A percentile compares a stretch with the other conserved stretches of the same genome.
Conservation (phyloP, 2,888 invertebrate genomes). For the Oscheius onirici region DNA sequence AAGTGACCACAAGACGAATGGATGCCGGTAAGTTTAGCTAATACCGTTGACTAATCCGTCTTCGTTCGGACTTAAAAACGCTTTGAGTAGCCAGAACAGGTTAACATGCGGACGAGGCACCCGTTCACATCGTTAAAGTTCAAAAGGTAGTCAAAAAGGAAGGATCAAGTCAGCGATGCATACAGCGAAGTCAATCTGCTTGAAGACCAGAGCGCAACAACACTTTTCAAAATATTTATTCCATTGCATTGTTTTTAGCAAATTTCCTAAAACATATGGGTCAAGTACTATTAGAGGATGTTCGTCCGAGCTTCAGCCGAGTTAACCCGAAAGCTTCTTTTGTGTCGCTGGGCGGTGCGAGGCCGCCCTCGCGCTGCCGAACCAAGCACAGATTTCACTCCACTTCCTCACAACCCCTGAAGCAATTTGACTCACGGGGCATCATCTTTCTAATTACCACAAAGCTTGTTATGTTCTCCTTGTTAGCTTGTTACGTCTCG, state of each 20-base stretch:
- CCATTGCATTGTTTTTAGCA: too few relatives aligned
- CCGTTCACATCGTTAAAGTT: conserved; percentile 9
- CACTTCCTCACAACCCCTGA: conserved; percentile 23
- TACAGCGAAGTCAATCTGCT: neutral
- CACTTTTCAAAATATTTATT: too few relatives aligned
- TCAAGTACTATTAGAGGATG: neutral
- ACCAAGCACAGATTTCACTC: conserved; percentile 29
- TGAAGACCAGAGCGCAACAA: too few relatives aligned
- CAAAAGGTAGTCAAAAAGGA: conserved; percentile 7
- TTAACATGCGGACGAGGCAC: neutral
- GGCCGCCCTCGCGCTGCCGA: conserved; percentile 31
- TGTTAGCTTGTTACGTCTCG: neutral
- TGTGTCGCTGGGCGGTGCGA: conserved; percentile 30
- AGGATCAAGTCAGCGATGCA: conserved; percentile 23
- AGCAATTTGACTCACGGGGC: conserved; percentile 15
- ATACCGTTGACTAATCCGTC: neutral
- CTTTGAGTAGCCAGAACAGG: neutral
- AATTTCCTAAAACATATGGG: neutral
- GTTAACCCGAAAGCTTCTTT: conserved; percentile 32
- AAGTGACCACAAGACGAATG: neutral
- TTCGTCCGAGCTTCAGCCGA: conserved; percentile 1
- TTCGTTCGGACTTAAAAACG: neutral
- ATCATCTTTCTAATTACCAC: conserved; percentile 23
- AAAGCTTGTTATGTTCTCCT: conserved; percentile 6
- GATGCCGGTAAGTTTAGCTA: neutral